phyloP scores from a whole-genome alignment of 2,888 invertebrate species.

The Heliconius ismenius region DNA sequence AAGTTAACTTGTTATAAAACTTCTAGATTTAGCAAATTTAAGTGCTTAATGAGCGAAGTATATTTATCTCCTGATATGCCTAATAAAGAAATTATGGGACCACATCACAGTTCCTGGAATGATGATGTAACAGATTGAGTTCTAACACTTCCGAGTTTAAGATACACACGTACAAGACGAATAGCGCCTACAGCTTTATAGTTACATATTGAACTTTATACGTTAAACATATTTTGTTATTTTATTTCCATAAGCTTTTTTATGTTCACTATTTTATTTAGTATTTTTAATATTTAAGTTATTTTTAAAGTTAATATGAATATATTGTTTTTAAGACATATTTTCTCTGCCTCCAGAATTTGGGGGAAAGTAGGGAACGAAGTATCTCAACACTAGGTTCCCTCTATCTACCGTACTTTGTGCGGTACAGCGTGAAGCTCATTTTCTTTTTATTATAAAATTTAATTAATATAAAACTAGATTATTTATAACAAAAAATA shows the following conservation, averaged over 20 bases:
- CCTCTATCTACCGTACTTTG: no score
- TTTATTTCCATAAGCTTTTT: slow-evolving; percentile 15
- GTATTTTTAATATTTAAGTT: background rate
- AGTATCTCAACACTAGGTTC: no score
- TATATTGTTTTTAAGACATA: background rate
- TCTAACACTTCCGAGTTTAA: slow-evolving; percentile 28
- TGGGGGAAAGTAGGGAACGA: no score
- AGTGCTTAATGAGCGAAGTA: slow-evolving; percentile 12
- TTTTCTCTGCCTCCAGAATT: background rate
- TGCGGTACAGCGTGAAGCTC: no score
- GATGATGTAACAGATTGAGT: slow-evolving; percentile 33
- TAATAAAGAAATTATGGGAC: slow-evolving; percentile 36
- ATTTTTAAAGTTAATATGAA: background rate
- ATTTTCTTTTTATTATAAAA: background rate
- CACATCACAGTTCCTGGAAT: slow-evolving; percentile 33
- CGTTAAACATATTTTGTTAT: slow-evolving; percentile 24
- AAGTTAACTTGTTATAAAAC: no score
- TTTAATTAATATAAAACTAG: background rate
- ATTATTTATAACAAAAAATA: background rate
- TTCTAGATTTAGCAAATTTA: background rate
- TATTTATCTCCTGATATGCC: slow-evolving; percentile 30
- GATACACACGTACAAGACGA: slow-evolving; percentile 27
- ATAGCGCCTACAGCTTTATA: slow-evolving; percentile 29
- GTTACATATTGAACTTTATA: background rate
- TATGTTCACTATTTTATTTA: background rate